Base-by-base conservation (phyloP, 2,888 invertebrate genomes). In the Thecocarcelia acutangulata region DNA sequence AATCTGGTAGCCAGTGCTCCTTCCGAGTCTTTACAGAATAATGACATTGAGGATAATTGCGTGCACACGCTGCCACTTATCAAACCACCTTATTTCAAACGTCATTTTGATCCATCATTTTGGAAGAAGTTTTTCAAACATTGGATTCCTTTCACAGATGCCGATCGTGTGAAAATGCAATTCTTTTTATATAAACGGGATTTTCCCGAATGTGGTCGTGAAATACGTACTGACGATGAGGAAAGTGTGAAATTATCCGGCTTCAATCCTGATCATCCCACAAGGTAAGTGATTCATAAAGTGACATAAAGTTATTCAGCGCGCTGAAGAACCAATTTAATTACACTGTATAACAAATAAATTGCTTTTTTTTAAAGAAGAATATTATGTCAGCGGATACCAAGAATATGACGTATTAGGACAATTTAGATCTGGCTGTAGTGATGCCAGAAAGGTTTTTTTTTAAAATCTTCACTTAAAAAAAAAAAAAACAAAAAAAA, bases 111-210 rank as follows among this genome's bases (percentile, higher is more conserved):
- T 42, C 72, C 84, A 37, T 81, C 87, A 1, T 89, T 89, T 46
- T 84, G 89, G 84, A 89, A 89, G 69, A 88, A 87, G 70, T 87
- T 89, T 75, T 86, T 89, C 33, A 87, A 87, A 11, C 88, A 89
- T 63, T 86, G 85, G 84, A 80, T 87, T 21, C 90, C 89, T 1
- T 90, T 90, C 37, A 85, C 84, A 3, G 84, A 85, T n/a, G 84
- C 80, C 1, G 73, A 85, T 28, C 84, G 86, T 5, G 87, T 87
- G 3, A 87, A 87, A 79, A 89, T 89, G 89, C 87, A 87, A 52
- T 90, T 89, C 83, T 89, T 85, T 82, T 80, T 90, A 9, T 90
- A 89, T 77, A 90, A 90, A 82, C 83, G 86, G 19, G 88, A 88
- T 13, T 90, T 90, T 58, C 87, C 89, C 0, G 87, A 87, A 21